Evolutionary conservation across 2,888 invertebrate species (phyloP).

Genomic region (Malacosoma neustria): DNA sequence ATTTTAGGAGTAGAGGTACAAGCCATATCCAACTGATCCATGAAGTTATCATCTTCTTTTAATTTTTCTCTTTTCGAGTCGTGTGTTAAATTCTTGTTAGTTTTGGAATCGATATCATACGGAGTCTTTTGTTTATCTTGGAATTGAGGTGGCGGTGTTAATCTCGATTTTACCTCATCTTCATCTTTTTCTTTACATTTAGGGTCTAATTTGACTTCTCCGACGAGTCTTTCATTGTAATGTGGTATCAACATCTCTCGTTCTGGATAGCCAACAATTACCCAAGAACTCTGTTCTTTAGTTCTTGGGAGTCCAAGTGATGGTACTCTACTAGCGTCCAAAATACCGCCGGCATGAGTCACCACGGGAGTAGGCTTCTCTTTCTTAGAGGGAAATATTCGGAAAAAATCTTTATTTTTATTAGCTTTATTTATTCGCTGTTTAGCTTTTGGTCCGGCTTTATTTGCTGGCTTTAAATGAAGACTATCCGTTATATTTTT

Average conservation of each 20-base stretch:
- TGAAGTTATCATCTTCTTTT: constrained; percentile 56
- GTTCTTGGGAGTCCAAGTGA: constrained; percentile 56
- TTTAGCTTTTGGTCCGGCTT: constrained; percentile 60
- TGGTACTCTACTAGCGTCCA: constrained; percentile 58
- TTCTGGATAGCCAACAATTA: constrained; percentile 56
- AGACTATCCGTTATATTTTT: constrained; percentile 69
- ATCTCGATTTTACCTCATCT: constrained; percentile 31
- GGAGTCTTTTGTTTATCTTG: constrained; percentile 57
- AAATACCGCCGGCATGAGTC: constrained; percentile 46
- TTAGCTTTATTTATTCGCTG: constrained; percentile 50
- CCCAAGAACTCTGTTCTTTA: constrained; percentile 55
- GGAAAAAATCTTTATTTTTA: constrained; percentile 50
- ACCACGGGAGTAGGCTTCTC: constrained; percentile 46
- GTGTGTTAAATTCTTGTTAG: constrained; percentile 46
- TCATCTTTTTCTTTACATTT: constrained; percentile 33
- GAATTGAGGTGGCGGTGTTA: constrained; percentile 64
- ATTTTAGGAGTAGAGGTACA: constrained; percentile 70
- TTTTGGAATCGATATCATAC: constrained; percentile 44
- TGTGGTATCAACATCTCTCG: constrained; percentile 56
- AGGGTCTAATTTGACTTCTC: constrained; percentile 32
- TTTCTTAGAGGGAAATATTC: constrained; percentile 52
- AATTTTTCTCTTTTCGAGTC: constrained; percentile 65
- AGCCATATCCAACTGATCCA: constrained; percentile 57
- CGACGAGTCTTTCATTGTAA: constrained; percentile 58
- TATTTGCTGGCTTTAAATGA: constrained; percentile 61